Base-by-base conservation (phyloP, 2,888 invertebrate species). In the Agrilus biguttatus region DNA sequence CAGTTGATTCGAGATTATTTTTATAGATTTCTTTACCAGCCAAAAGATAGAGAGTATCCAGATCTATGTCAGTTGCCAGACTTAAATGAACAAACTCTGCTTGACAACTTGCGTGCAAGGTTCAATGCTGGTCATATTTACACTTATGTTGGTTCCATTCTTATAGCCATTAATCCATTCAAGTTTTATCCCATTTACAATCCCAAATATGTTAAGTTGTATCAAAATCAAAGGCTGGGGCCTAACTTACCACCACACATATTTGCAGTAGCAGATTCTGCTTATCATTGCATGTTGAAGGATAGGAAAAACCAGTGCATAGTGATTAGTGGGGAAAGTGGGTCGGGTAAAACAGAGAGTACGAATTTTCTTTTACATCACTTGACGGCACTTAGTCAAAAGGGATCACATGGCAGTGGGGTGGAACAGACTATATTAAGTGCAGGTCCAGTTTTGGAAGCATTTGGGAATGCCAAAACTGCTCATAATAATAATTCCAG, bases 401-500 rank as follows among this genome's bases (percentile, higher is more conserved):
- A 93, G 62, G 91, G 92, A 42, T 86, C 85, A 35, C 87, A 89
- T 59, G 92, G 91, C 14, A 88, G 88, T 61, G 92, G 92, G n/a
- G 91, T 95, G 3, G 95, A 96, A 65, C 93, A 93, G 69, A 93
- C 92, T 12, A 91, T 96, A 57, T 72, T 95, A 41, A 91, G 91
- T 60, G 93, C 95, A 28, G 95, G 95, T 8, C 95, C 95, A 3
- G 95, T 95, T 37, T 70, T 96, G 38, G 95, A 95, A 75, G 95
- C 95, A 6, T 96, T 96, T 66, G 96, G 96, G n/a, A 96, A 96
- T 70, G 93, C 96, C 0, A 95, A 93, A 71, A 96, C 95, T 32
- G 89, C 93, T 3, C 93, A 95, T 62, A 95, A 95, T 65, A 93
- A 95, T 68, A 96, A 96, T 67, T 92, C 92, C 41, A 92, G 92